These are phyloP conservation scores for Allobates femoralis DNA, from an alignment of 2,797 vertebrate genomes.

Conservation along the genomic window DNA sequence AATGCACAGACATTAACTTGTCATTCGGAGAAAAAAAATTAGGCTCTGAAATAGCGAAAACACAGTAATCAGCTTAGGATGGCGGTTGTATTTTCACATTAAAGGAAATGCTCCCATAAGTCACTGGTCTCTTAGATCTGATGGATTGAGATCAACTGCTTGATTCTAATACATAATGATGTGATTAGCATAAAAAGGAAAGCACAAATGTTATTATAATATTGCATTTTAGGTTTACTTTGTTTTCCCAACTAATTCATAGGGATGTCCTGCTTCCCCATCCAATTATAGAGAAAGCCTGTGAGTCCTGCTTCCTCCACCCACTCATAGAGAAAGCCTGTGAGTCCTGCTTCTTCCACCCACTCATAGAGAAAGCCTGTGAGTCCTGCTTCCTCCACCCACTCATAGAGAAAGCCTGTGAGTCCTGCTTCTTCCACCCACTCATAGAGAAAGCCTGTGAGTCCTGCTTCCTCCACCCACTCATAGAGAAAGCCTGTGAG, in stretches of 20 bases:
- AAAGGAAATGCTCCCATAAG: neutral
- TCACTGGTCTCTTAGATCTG: neutral
- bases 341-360: too few relatives aligned
- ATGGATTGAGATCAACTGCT: neutral
- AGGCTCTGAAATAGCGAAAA: neutral
- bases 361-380: too few relatives aligned
- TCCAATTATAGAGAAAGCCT: too few relatives aligned
- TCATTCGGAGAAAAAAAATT: constrained; percentile 32
- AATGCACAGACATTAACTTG: constrained; percentile 39
- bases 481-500: too few relatives aligned
- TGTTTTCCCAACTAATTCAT: neutral
- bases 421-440: too few relatives aligned
- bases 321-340: too few relatives aligned
- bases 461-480: too few relatives aligned
- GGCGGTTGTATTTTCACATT: neutral
- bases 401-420: too few relatives aligned
- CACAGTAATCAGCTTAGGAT: neutral
- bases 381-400: too few relatives aligned
- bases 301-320: too few relatives aligned
- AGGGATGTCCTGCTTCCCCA: too few relatives aligned
- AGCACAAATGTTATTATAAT: neutral
- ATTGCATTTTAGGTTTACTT: neutral
- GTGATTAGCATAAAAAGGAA: neutral
- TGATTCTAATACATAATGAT: neutral
- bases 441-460: too few relatives aligned